Evolutionary conservation across 2,888 invertebrate species (phyloP).

Genomic region (Heliconius ismenius): DNA sequence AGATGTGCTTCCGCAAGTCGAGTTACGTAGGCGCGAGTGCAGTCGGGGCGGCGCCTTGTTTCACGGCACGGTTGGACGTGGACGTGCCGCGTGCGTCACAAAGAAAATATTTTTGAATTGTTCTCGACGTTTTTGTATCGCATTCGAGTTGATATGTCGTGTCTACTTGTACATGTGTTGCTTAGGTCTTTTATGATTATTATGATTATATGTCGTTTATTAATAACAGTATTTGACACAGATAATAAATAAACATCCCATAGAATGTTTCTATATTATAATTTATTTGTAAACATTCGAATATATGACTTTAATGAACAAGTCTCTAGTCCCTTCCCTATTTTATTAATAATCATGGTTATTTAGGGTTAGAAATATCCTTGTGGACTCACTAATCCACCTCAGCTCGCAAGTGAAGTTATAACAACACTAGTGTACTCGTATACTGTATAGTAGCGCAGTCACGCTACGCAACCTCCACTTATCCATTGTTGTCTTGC

Average conservation of each 20-base stretch:
- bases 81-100: conserved; percentile 30
- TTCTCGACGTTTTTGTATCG: conserved; percentile 35
- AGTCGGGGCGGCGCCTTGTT: conserved; percentile 43
- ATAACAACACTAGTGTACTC: conserved; percentile 55
- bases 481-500: conserved; percentile 47
- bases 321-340: neutral
- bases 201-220: neutral
- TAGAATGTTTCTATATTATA: neutral
- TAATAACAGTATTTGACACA: neutral
- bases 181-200: neutral
- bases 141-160: conserved; percentile 10
- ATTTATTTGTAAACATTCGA: neutral
- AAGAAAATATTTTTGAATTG: conserved; percentile 39
- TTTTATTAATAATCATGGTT: neutral
- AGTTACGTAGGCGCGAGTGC: conserved; percentile 50
- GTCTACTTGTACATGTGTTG: conserved; percentile 1
- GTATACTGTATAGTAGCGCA: conserved; percentile 51
- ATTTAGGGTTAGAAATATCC: neutral
- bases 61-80: conserved; percentile 22
- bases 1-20: conserved; percentile 43
- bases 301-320: neutral
- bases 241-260: neutral
- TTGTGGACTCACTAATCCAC: conserved; percentile 24
- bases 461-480: conserved; percentile 56
- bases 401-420: conserved; percentile 52